Evolutionary conservation across 2,113 vertebrate species (phyloP).

Genomic region (Petaurus breviceps): DNA sequence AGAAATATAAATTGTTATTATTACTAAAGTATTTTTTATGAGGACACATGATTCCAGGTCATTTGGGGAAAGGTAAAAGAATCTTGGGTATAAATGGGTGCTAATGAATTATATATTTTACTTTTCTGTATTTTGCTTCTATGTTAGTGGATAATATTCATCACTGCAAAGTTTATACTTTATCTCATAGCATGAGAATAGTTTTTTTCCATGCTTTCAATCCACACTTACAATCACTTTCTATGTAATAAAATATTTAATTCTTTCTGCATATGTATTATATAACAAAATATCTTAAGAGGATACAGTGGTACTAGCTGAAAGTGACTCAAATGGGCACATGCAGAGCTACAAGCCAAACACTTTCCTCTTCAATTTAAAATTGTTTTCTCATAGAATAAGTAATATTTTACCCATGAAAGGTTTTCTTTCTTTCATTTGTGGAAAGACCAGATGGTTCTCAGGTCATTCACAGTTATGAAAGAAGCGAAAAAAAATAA

Average conservation of each 20-base stretch:
- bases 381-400: slow-evolving; percentile 81
- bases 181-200: slow-evolving; percentile 74
- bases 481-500: slow-evolving; percentile 69
- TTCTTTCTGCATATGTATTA: slow-evolving; percentile 73
- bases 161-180: slow-evolving; percentile 61
- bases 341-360: slow-evolving; percentile 75
- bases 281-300: slow-evolving; percentile 80
- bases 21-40: background rate
- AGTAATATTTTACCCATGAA: slow-evolving; percentile 83
- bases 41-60: slow-evolving; percentile 10
- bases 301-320: slow-evolving; percentile 71
- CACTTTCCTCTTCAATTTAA: slow-evolving; percentile 80
- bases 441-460: slow-evolving; percentile 79
- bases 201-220: slow-evolving; percentile 56
- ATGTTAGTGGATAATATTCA: slow-evolving; percentile 52
- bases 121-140: no score
- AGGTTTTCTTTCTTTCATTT: slow-evolving; percentile 79
- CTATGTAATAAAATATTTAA: slow-evolving; percentile 79
- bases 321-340: slow-evolving; percentile 79
- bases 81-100: background rate
- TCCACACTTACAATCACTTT: slow-evolving; percentile 73
- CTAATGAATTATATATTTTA: background rate
- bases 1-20: no score
- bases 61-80: slow-evolving; percentile 23
- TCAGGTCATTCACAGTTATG: slow-evolving; percentile 83